Evolutionary conservation across 1,140 invertebrate genomes (phyloP).

Genomic region (Neelides sp.): DNA sequence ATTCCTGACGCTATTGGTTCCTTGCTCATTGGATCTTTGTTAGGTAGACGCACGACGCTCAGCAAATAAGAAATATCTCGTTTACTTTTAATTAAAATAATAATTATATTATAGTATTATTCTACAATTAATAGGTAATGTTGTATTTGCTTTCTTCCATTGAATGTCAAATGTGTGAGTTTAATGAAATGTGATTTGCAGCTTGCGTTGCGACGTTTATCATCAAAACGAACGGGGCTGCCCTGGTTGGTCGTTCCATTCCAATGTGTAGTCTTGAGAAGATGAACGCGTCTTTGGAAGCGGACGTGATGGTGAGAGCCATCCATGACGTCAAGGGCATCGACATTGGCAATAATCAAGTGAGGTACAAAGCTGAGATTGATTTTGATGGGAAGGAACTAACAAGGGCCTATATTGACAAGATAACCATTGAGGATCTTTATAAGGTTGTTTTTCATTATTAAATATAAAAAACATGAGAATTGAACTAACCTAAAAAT

Average conservation of each 20-base stretch:
- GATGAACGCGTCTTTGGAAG: constrained; percentile 81
- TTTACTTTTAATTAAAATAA: not conserved
- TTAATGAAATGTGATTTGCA: constrained; percentile 42
- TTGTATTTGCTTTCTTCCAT: not conserved
- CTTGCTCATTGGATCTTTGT: constrained; percentile 47
- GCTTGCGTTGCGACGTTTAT: constrained; percentile 89
- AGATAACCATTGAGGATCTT: constrained; percentile 70
- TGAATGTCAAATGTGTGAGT: not conserved
- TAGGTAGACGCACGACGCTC: no score
- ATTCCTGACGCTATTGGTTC: constrained; percentile 83
- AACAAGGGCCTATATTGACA: constrained; percentile 80
- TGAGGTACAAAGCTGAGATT: constrained; percentile 94
- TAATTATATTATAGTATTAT: not conserved
- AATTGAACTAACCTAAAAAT: constrained; percentile 8
- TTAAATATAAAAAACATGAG: not conserved
- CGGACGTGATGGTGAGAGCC: constrained; percentile 90
- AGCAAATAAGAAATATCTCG: no score
- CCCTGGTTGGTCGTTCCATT: constrained; percentile 86
- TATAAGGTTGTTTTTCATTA: constrained; percentile 44
- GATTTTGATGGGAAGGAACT: constrained; percentile 95
- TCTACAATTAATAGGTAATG: not conserved
- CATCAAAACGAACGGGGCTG: constrained; percentile 84
- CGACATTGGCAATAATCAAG: constrained; percentile 82
- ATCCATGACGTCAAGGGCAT: constrained; percentile 98
- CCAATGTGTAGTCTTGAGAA: constrained; percentile 69